Percentiles rank a stretch among this genome's conserved stretches.
Evolutionary conservation across 2,113 vertebrate species (phyloP).

Genomic region (Phrynosoma platyrhinos): DNA sequence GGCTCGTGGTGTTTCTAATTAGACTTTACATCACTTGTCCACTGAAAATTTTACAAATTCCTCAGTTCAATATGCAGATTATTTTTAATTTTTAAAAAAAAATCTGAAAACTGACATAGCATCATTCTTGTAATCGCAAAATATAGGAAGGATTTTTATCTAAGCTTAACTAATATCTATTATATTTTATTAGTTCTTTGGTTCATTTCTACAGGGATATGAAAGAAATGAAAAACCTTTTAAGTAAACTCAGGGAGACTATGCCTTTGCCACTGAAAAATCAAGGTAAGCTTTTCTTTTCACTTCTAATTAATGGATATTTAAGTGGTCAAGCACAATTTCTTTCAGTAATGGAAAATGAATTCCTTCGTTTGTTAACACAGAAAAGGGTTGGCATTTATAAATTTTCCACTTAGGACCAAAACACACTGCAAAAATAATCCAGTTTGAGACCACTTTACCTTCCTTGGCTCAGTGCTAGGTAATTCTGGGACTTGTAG

Average conservation of each 20-base stretch:
- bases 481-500: no score
- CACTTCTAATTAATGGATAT: neutral
- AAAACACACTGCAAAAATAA: no score
- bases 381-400: neutral
- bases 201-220: constrained; percentile 87
- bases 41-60: neutral
- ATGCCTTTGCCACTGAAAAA: constrained; percentile 99
- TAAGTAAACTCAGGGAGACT: constrained; percentile 99
- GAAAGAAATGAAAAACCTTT: constrained; percentile 98
- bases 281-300: constrained; percentile 86
- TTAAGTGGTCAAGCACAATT: neutral
- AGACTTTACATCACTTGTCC: constrained; percentile 8
- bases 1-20: neutral
- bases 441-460: no score
- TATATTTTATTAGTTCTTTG: constrained; percentile 50
- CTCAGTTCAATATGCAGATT: neutral
- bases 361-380: neutral
- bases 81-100: neutral
- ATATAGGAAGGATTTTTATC: neutral
- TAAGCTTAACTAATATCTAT: constrained; percentile 35
- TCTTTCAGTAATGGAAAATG: neutral
- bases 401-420: neutral
- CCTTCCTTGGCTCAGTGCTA: no score
- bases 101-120: neutral
- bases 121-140: neutral